Evolutionary conservation across 2,113 vertebrate genomes (phyloP).

Genomic region (Cyanoderma ruficeps): DNA sequence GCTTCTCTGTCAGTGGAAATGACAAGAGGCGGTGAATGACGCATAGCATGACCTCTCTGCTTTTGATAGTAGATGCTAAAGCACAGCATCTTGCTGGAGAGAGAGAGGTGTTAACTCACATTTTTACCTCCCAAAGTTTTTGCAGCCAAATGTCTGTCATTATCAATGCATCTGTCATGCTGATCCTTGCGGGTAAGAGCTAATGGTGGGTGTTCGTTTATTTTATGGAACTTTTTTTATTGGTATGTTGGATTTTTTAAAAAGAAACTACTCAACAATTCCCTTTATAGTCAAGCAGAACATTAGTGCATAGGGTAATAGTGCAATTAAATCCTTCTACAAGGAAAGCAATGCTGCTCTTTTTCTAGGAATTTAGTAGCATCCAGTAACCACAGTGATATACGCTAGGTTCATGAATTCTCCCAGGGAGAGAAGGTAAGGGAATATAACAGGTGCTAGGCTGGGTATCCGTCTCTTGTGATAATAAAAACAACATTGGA

Average conservation of each 20-base stretch:
- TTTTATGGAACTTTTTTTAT: slow-evolving; percentile 2
- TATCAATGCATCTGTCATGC: not conserved
- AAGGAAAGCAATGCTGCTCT: slow-evolving; percentile 26
- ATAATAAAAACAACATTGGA: slow-evolving; percentile 70
- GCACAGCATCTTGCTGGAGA: not conserved
- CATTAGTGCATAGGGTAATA: slow-evolving; percentile 23
- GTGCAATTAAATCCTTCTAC: slow-evolving; percentile 49
- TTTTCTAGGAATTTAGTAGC: slow-evolving; percentile 55
- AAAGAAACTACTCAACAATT: slow-evolving; percentile 27
- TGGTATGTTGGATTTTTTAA: not conserved
- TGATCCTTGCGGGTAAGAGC: not conserved
- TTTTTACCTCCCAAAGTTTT: not conserved
- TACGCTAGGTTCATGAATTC: slow-evolving; percentile 34
- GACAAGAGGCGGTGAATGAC: not conserved
- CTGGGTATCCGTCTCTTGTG: slow-evolving; percentile 70
- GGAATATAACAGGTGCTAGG: slow-evolving; percentile 71
- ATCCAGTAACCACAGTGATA: slow-evolving; percentile 56
- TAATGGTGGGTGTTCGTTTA: slow-evolving; percentile 8
- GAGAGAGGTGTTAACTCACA: not conserved
- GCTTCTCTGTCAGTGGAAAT: not conserved
- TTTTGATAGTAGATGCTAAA: not conserved
- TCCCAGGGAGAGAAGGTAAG: slow-evolving; percentile 44
- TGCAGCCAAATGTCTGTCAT: not conserved
- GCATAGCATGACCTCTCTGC: not conserved
- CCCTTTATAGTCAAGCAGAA: slow-evolving; percentile 43